Conservation (phyloP, 2,797 vertebrate species). For the Siniperca obscura region DNA sequence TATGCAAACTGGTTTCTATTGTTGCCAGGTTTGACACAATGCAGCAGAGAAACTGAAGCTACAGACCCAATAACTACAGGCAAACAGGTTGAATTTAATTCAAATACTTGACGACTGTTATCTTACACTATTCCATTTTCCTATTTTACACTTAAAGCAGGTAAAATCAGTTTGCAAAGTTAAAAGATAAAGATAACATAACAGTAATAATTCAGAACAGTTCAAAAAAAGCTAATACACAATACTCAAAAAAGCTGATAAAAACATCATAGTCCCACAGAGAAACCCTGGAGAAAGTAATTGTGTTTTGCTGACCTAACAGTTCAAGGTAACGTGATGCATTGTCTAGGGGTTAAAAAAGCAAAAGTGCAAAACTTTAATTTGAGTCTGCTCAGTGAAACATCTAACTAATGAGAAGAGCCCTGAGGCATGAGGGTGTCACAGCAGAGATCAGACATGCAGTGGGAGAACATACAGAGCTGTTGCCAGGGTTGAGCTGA, state of each 20-base stretch:
- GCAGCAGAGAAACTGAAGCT: slow-evolving; percentile 30
- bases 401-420: not conserved
- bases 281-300: not conserved
- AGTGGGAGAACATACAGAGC: not conserved
- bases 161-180: not conserved
- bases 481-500: not conserved
- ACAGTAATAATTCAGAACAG: not conserved
- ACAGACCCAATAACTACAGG: not conserved
- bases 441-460: not conserved
- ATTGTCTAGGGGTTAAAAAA: not conserved
- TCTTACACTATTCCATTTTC: not conserved
- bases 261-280: not conserved
- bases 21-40: slow-evolving; percentile 20
- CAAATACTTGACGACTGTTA: not conserved
- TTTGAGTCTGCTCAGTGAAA: not conserved
- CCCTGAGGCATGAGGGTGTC: not conserved
- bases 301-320: not conserved
- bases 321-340: not conserved
- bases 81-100: not conserved
- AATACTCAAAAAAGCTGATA: not conserved
- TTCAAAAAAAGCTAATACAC: not conserved
- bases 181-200: not conserved
- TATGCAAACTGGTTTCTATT: not conserved
- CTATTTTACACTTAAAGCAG: not conserved
- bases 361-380: slow-evolving; percentile 21